Base-by-base conservation (phyloP, 2,888 invertebrate genomes). In the Sisyra terminalis region DNA sequence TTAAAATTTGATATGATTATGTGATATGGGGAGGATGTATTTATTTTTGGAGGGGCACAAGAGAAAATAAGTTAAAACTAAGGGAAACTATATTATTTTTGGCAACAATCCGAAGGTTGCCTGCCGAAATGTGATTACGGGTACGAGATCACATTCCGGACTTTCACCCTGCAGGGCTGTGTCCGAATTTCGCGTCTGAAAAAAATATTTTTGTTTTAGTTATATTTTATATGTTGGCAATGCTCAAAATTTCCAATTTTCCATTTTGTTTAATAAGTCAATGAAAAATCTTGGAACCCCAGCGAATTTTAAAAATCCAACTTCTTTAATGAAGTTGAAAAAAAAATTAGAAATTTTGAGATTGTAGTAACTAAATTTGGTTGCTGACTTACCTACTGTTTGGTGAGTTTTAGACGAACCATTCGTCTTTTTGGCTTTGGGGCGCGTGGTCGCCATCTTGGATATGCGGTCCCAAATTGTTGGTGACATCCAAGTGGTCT, bases 401-500 rank as follows among this genome's bases (percentile, higher is more conserved):
- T 24, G 24, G 5, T 24, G 24, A 5, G 24, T 24, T 35, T 35
- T 70, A 78, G 70, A 86, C 86, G 74, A 85, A 86, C 87, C 87
- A 88, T 72, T 88, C 87, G 73, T 87, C 87, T 67, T 87, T 87
- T 71, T 86, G 72, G 61, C 65, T 70, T 60, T 57, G 58, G 49
- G 78, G 66, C 74, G 76, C 59, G 52, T 57, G 57, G 52, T 61
- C 61, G 48, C 58, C 55, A 52, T 58, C 35, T 8, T 11, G 18
- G 18, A 11, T 29, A 17, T 13, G 34, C 15, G 11, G 18, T 37
- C 17, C 41, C 39, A 14, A 42, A 46, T 50, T 49, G 67, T 67
- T 66, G 66, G 57, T 67, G 66, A 52, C 67, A 68, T 55, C 65
- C 64, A 11, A n/a, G 16, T 16, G 16, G 8, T 13, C 11, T 9